Evolutionary conservation across 2,888 invertebrate species (phyloP), one percentile per base, ranked within the genome.

Genomic region (Caenorhabditis afra): DNA sequence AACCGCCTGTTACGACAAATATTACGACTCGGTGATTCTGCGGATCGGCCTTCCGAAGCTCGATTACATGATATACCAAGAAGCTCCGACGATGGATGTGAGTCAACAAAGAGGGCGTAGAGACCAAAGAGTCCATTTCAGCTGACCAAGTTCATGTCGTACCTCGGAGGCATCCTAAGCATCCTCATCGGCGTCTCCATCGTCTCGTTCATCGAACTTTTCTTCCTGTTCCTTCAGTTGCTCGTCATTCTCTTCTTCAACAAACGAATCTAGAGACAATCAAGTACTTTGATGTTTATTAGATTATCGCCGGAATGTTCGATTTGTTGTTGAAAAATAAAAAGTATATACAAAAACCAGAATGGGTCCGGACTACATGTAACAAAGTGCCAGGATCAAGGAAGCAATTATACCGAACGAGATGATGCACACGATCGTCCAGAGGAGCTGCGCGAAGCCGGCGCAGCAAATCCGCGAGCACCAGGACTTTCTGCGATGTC

Each of bases 361-460:
- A 22, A 35, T 2, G 4, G 29, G 18, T 41, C 7, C 14, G 37
- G 8, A 47, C 76, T 53, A 80, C 65, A 81, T 76, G 57, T 76
- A 76, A 66, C 76, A 81, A 29, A 86, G 64, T n/a, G 86, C 79
- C 29, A 84, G 57, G 50, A 86, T 74, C n/a, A 86, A 67, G 0
- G 84, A 81, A 20, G 83, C 81, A 20, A 84, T 70, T 11, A 84
- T 75, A 22, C 85, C 86, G 35, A 85, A 74, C 2, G 82, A 76
- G 8, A 84, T 79, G 29, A 86, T 79, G 37, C 81, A 79, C 8
- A 86, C 81, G 49, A 86, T 83, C 12, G 81, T 79, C 86, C 87
- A 87, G 14, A 87, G 67, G 14, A 87, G 45, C 53, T 87, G 82
- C 14, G 87, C 86, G 20, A 85, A 81, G 35, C 87, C 86, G 8